These are phyloP conservation scores for Anoura caudifer DNA, from an alignment of 2,113 vertebrate genomes.

Conservation along the genomic window DNA sequence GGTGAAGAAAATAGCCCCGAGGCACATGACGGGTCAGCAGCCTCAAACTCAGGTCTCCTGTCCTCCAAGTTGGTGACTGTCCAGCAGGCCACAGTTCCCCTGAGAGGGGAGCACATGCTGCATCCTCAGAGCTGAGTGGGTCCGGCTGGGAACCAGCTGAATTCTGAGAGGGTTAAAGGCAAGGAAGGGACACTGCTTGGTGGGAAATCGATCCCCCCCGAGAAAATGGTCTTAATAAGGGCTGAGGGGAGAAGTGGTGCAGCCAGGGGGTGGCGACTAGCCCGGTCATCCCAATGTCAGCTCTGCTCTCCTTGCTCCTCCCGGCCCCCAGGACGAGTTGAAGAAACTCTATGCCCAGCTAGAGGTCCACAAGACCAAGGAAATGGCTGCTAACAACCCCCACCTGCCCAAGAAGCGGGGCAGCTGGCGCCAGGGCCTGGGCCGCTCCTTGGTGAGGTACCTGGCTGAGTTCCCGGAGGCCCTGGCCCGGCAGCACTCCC, in stretches of 20 bases:
- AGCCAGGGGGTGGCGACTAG: not conserved
- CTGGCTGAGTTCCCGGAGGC: constrained; percentile 86
- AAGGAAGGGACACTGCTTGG: not conserved
- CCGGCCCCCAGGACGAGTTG: constrained; percentile 88
- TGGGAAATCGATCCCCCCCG: not conserved
- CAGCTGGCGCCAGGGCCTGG: constrained; percentile 83
- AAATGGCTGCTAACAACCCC: constrained; percentile 92
- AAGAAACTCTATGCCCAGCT: constrained; percentile 95
- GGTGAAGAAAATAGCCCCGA: not conserved
- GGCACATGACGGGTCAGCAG: not conserved
- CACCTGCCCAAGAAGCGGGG: constrained; percentile 90
- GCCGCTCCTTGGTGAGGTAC: constrained; percentile 83
- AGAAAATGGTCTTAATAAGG: not conserved
- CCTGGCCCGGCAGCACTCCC: constrained; percentile 81
- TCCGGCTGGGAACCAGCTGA: not conserved
- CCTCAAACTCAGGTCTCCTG: not conserved
- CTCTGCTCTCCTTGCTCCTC: not conserved
- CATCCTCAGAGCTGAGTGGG: not conserved
- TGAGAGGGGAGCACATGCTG: not conserved
- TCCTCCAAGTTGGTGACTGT: too few relatives aligned
- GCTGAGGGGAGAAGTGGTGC: not conserved
- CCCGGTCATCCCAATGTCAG: not conserved
- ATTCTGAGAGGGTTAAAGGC: not conserved
- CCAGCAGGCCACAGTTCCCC: not conserved
- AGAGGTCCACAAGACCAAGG: constrained; percentile 91